A percentile compares a stretch with the other conserved stretches of the same genome.
Conservation (phyloP, 2,113 vertebrate genomes). For the Varanus salvator region DNA sequence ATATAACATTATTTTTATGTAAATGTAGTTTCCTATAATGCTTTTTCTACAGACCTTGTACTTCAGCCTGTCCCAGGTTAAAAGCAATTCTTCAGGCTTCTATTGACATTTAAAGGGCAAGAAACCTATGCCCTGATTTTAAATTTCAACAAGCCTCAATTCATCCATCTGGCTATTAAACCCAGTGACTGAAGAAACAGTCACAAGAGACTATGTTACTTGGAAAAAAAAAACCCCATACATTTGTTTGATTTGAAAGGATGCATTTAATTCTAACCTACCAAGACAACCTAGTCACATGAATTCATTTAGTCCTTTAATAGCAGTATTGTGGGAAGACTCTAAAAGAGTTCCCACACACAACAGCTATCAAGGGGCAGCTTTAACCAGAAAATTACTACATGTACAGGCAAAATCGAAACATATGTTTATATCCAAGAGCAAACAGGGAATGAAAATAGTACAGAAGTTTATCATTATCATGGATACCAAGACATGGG, state of each 20-base stretch:
- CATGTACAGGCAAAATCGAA: slow-evolving; percentile 11
- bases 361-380: slow-evolving; percentile 13
- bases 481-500: slow-evolving; percentile 11
- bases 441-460: slow-evolving; percentile 6
- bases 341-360: slow-evolving; percentile 30
- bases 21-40: neutral
- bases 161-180: neutral
- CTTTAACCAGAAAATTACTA: slow-evolving; percentile 32
- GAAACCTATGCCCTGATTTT: fast-evolving
- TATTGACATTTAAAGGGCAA: neutral
- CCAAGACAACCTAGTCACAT: slow-evolving; percentile 18
- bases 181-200: fast-evolving
- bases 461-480: slow-evolving; percentile 31
- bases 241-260: neutral
- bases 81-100: slow-evolving; percentile 4
- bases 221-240: fast-evolving
- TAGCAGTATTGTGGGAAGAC: slow-evolving; percentile 19
- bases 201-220: neutral
- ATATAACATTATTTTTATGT: neutral
- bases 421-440: slow-evolving; percentile 18
- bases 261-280: slow-evolving; percentile 33
- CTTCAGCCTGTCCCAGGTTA: neutral
- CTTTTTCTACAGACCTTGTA: neutral
- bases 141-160: slow-evolving; percentile 5
- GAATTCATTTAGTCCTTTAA: slow-evolving; percentile 37